Percentiles rank a stretch among this genome's conserved stretches.
These are phyloP conservation scores for Mus minutoides DNA, from an alignment of 2,797 vertebrate species.

Conservation along the genomic window DNA sequence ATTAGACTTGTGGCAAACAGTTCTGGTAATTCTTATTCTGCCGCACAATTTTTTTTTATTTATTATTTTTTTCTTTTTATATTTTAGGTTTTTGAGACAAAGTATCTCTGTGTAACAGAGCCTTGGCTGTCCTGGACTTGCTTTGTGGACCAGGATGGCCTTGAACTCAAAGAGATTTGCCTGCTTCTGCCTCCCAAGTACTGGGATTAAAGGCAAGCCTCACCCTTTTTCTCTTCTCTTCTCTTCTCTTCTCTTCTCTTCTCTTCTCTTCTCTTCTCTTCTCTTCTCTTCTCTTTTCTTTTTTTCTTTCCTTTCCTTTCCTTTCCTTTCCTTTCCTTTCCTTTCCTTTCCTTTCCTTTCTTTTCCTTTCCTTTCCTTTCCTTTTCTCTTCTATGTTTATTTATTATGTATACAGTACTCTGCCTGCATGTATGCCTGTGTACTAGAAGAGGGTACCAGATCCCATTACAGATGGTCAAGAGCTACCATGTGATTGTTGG, in stretches of 20 bases:
- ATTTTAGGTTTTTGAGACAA: not conserved
- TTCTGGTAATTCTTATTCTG: conserved; percentile 21
- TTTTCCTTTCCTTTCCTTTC: too few relatives aligned
- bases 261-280: too few relatives aligned
- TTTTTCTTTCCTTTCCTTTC: too few relatives aligned
- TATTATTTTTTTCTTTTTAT: not conserved
- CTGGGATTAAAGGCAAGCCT: not conserved
- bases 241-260: too few relatives aligned
- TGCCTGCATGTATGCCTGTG: not conserved
- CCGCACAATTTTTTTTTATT: conserved; percentile 16
- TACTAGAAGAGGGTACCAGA: not conserved
- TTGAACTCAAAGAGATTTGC: not conserved
- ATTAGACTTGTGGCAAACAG: conserved; percentile 21
- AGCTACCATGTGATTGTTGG: not conserved
- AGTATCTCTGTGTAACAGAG: not conserved
- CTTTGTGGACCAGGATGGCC: not conserved
- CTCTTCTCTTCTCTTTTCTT: too few relatives aligned
- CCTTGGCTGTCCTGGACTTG: not conserved
- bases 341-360: too few relatives aligned
- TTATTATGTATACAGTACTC: not conserved
- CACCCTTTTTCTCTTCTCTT: not conserved
- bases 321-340: too few relatives aligned
- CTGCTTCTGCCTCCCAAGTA: not conserved
- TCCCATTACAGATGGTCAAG: too few relatives aligned
- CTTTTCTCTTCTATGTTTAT: not conserved